These are phyloP conservation scores for Elaphurus davidianus DNA, from an alignment of 2,113 vertebrate genomes.

Conservation along the genomic window DNA sequence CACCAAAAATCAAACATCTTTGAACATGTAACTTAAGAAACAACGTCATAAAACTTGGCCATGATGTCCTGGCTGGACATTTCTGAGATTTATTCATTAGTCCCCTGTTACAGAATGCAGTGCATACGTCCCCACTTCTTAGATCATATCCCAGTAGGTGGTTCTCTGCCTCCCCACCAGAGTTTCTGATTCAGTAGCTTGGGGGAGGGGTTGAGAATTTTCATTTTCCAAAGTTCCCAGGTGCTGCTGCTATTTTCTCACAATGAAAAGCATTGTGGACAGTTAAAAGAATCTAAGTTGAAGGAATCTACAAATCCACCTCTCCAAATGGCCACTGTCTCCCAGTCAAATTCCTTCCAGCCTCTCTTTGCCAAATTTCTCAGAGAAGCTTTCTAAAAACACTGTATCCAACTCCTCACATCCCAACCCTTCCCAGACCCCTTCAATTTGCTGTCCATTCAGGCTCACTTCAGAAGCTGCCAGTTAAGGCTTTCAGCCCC, in stretches of 20 bases:
- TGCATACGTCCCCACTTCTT: not conserved
- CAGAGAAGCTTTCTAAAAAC: not conserved
- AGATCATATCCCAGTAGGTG: not conserved
- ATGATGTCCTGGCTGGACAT: not conserved
- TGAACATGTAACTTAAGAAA: not conserved
- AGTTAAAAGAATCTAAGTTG: not conserved
- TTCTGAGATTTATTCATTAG: not conserved
- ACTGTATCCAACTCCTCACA: too few relatives aligned
- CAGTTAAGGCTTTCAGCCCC: rapidly evolving
- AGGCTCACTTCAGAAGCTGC: not conserved
- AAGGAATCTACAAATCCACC: not conserved
- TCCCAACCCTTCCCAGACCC: too few relatives aligned
- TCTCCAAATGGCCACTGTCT: not conserved
- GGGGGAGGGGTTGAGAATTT: not conserved
- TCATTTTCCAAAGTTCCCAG: not conserved
- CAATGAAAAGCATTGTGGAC: not conserved
- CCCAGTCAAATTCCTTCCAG: not conserved
- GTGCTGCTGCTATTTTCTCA: not conserved
- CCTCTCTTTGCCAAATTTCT: not conserved
- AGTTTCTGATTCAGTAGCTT: not conserved
- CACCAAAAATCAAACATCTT: not conserved
- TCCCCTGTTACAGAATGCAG: rapidly evolving
- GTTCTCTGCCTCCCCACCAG: not conserved
- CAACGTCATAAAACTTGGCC: not conserved
- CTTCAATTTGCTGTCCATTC: not conserved